Conservation (phyloP, 2,113 vertebrate species). For the Lophotis ruficrista region DNA sequence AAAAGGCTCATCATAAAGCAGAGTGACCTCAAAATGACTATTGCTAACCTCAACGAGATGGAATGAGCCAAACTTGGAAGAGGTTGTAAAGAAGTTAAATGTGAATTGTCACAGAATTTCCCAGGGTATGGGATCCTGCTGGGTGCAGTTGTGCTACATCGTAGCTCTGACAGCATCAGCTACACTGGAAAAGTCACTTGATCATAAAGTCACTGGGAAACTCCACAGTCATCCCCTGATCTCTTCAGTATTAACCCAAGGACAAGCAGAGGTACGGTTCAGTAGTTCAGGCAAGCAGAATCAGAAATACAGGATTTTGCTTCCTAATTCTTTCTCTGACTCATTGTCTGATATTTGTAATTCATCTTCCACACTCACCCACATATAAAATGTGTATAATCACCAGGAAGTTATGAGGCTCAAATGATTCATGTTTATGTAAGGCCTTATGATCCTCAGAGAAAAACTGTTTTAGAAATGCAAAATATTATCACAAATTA, state of each 20-base stretch:
- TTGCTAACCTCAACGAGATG: conserved; percentile 71
- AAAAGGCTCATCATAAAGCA: conserved; percentile 73
- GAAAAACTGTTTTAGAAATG: conserved; percentile 36
- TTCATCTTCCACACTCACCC: conserved; percentile 45
- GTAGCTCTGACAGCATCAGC: not conserved
- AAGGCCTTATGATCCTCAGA: conserved; percentile 41
- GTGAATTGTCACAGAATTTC: not conserved
- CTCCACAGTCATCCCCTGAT: not conserved
- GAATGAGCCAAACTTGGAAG: conserved; percentile 72
- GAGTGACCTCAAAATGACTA: conserved; percentile 75
- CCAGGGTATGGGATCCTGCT: not conserved
- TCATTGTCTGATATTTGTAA: conserved; percentile 64
- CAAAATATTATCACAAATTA: conserved; percentile 64
- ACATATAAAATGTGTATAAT: conserved; percentile 31
- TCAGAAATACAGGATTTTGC: conserved; percentile 1
- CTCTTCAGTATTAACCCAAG: not conserved
- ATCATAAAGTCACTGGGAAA: not conserved
- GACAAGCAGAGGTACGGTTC: not conserved
- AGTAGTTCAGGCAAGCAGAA: not conserved
- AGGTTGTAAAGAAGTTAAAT: conserved; percentile 74
- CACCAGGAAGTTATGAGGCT: conserved; percentile 6
- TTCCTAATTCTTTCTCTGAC: conserved; percentile 18
- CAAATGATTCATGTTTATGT: conserved; percentile 63
- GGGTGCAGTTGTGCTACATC: not conserved
- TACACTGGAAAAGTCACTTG: not conserved